phyloP scores from a whole-genome alignment of 2,888 invertebrate species.

The Homarus gammarus region DNA sequence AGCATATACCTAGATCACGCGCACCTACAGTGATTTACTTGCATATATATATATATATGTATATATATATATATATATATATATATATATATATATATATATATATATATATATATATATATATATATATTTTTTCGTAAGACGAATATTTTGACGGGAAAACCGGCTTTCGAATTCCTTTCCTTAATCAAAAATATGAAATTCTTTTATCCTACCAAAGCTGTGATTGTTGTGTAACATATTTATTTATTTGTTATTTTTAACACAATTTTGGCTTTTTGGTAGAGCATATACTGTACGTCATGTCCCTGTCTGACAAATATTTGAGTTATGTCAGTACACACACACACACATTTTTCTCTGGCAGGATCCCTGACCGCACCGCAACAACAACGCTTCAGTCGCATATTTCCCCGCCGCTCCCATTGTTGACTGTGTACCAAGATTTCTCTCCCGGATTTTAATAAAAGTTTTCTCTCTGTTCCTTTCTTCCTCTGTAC shows the following conservation, averaged over 20 bases:
- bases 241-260: too few relatives aligned
- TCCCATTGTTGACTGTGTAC: not conserved
- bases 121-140: not conserved
- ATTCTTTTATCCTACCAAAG: too few relatives aligned
- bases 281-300: too few relatives aligned
- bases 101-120: slow-evolving; percentile 4
- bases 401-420: not conserved
- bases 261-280: too few relatives aligned
- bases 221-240: too few relatives aligned
- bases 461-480: not conserved
- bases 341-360: not conserved
- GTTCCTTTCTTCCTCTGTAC: too few relatives aligned
- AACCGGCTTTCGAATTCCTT: too few relatives aligned
- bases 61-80: slow-evolving; percentile 36
- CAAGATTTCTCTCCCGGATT: not conserved
- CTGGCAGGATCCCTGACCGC: not conserved
- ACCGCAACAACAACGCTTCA: slow-evolving; percentile 11
- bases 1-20: not conserved
- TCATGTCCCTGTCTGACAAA: too few relatives aligned
- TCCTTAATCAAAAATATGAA: too few relatives aligned
- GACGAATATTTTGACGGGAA: too few relatives aligned
- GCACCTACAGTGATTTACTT: too few relatives aligned
- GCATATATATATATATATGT: too few relatives aligned
- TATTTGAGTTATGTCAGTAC: not conserved
- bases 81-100: slow-evolving; percentile 15